Evolutionary conservation across 1,140 invertebrate species (phyloP).

Genomic region (Parasteatoda tepidariorum): DNA sequence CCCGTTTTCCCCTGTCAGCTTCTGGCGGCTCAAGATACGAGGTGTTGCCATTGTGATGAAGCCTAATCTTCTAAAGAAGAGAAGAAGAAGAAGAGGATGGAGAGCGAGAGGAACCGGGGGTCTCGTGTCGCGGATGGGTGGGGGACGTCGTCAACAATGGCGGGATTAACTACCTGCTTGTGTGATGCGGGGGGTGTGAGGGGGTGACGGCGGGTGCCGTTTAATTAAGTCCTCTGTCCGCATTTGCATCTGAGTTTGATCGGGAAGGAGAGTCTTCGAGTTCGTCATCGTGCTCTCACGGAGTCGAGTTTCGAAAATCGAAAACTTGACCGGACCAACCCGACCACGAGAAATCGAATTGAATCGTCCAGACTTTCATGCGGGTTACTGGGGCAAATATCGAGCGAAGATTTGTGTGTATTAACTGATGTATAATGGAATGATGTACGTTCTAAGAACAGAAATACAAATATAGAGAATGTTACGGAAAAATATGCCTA

Average conservation of each 20-base stretch:
- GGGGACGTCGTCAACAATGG: conserved; percentile 8
- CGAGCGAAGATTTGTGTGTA: too few relatives aligned
- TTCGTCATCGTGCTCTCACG: not conserved
- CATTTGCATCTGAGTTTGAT: conserved; percentile 57
- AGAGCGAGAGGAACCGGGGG: not conserved
- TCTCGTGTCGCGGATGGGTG: not conserved
- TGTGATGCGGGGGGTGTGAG: not conserved
- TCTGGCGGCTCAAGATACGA: conserved; percentile 49
- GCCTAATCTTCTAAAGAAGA: conserved; percentile 57
- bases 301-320: not conserved
- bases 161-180: conserved; percentile 50
- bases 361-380: too few relatives aligned
- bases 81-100: conserved; percentile 23
- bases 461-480: too few relatives aligned
- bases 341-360: too few relatives aligned
- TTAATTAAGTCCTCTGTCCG: conserved; percentile 50
- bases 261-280: not conserved
- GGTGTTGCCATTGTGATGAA: conserved; percentile 56
- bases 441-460: too few relatives aligned
- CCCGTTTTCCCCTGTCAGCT: conserved; percentile 28
- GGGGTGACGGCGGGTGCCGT: not conserved
- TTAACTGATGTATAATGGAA: too few relatives aligned
- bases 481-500: too few relatives aligned
- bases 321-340: not conserved
- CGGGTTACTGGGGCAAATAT: too few relatives aligned